Conservation (phyloP, 2,113 vertebrate species). For the Vidua macroura region DNA sequence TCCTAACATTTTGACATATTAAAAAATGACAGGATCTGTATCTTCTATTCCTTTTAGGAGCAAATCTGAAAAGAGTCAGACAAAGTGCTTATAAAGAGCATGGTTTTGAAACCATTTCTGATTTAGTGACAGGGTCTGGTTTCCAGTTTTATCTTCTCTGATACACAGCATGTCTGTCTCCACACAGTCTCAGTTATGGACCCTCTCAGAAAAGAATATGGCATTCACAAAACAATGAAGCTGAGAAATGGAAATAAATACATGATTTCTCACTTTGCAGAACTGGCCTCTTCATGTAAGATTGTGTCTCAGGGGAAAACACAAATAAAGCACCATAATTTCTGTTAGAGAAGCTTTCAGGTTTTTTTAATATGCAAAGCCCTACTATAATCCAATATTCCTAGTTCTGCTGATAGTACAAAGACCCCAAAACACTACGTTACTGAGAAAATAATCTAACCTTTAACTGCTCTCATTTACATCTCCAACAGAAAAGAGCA, state of each 20-base stretch:
- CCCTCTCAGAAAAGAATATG: neutral
- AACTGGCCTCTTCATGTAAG: neutral
- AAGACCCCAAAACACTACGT: neutral
- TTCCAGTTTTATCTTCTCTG: neutral
- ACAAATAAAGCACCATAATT: neutral
- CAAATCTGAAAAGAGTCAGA: neutral
- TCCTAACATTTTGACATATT: neutral
- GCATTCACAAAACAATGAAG: neutral
- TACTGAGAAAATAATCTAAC: neutral
- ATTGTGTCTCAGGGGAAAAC: neutral
- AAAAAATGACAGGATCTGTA: neutral
- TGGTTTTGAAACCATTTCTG: neutral
- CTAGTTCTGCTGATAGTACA: neutral
- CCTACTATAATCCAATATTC: neutral
- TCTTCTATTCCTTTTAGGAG: neutral
- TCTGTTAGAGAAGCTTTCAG: neutral
- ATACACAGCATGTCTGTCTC: neutral
- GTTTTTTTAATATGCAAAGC: neutral
- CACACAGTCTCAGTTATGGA: neutral
- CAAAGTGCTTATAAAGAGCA: neutral
- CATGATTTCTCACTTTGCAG: neutral
- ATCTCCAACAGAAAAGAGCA: neutral
- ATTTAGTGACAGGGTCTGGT: neutral
- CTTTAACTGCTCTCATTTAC: neutral
- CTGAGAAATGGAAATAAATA: neutral